Conservation (phyloP, 2,888 invertebrate genomes). For the Dolomedes plantarius region DNA sequence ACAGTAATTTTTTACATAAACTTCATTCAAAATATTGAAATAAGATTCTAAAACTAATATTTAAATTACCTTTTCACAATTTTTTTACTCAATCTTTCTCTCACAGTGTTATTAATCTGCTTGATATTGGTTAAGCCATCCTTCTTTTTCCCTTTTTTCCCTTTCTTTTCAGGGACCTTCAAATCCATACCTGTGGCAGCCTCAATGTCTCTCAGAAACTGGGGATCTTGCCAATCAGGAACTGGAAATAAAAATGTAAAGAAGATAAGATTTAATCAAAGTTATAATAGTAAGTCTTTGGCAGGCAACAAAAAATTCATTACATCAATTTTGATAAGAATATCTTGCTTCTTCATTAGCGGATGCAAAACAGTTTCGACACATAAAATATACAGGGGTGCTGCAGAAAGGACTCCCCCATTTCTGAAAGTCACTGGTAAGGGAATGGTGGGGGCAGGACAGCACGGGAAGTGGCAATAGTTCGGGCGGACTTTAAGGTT, state of each 20-base stretch:
- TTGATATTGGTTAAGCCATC: slow-evolving; percentile 78
- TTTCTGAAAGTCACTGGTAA: no score
- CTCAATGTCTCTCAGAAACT: slow-evolving; percentile 79
- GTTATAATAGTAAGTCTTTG: background rate
- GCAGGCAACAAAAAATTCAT: background rate
- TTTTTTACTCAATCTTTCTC: slow-evolving; percentile 78
- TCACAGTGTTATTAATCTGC: slow-evolving; percentile 77
- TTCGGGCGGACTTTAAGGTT: no score
- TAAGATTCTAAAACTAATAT: no score
- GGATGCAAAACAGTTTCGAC: no score
- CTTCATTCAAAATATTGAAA: no score
- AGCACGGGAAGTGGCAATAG: no score
- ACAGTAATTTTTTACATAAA: no score
- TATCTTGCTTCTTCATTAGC: no score
- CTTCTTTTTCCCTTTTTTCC: slow-evolving; percentile 74
- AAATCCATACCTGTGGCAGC: slow-evolving; percentile 80
- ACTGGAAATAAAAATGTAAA: slow-evolving; percentile 17
- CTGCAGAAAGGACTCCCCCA: no score
- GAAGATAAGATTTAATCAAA: background rate
- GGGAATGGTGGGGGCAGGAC: no score
- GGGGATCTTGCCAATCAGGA: slow-evolving; percentile 80
- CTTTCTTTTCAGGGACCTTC: slow-evolving; percentile 76
- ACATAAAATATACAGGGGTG: no score
- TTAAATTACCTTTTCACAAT: slow-evolving; percentile 77
- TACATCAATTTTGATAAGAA: no score